Conservation (phyloP, 2,113 vertebrate genomes). For the Silurus asotus region DNA sequence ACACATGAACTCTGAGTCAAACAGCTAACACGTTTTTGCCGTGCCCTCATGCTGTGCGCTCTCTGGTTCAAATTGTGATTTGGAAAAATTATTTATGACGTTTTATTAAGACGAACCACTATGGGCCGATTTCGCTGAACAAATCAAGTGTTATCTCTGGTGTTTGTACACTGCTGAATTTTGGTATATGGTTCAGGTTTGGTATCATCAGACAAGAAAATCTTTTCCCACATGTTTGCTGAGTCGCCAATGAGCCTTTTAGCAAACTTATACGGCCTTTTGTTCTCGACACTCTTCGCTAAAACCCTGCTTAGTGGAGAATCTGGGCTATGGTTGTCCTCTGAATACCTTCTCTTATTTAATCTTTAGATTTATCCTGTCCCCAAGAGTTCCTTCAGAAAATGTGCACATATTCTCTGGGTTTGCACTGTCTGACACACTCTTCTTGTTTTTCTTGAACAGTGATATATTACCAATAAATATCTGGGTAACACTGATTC, state of each 20-base stretch:
- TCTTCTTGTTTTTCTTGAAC: neutral
- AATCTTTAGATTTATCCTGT: neutral
- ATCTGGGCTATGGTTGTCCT: neutral
- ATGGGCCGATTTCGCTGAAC: neutral
- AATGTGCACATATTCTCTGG: neutral
- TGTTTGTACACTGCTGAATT: neutral
- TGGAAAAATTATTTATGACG: neutral
- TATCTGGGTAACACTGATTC: neutral
- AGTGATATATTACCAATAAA: neutral
- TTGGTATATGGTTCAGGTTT: neutral
- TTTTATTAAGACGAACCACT: neutral
- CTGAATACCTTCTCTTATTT: neutral
- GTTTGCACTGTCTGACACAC: conserved; percentile 1
- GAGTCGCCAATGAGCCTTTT: neutral
- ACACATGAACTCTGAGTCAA: conserved; percentile 17
- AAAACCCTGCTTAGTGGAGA: neutral
- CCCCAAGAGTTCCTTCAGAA: neutral
- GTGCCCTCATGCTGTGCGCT: neutral
- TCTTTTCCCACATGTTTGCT: neutral
- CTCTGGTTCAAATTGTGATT: neutral
- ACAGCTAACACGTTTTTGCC: neutral
- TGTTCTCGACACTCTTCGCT: neutral
- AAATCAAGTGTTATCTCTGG: neutral
- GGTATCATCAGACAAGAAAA: neutral
- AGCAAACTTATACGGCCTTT: neutral